Base-by-base conservation (phyloP, 2,888 invertebrate genomes). In the Scaptomyza parva region DNA sequence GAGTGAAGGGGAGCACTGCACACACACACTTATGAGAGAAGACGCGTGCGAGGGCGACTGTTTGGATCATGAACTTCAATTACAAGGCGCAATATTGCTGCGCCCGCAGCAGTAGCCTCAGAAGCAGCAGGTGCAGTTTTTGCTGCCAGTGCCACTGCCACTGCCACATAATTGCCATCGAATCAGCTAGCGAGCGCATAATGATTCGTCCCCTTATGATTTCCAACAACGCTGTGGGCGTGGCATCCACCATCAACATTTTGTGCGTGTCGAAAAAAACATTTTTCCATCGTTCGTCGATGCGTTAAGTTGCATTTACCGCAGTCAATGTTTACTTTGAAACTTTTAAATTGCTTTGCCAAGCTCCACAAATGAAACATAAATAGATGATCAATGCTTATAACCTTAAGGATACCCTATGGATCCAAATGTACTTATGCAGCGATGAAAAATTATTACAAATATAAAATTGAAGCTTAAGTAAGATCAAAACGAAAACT, bases 21-120 rank as follows among this genome's bases (percentile, higher is more conserved):
- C 44, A 33, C 35, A 30, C 58, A 30, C 54, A 69, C 22, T 7
- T 7, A 14, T 8, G 35, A 63, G 60, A 53, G 41, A 40, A 62
- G 59, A 63, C 72, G 68, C 69, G 69, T 73, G 74, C 67, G 69
- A 75, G 76, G 76, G 76, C 71, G 68, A 67, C 39, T 58, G 50
- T 61, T 61, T 65, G 85, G 72, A 82, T 87, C 82, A 71, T 82
- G 82, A 82, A 87, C 88, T 82, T 78, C 86, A 82, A 82, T 87
- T 87, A 75, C 58, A 60, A 41, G 63, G 58, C 53, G 62, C 72
- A 67, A 44, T 52, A 48, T 37, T 37, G 63, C 35, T 9, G 30
- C 43, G 50, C 41, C 45, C 35, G 8, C 35, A 12, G 9, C 50
- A 28, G 6, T 18, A 40, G 6, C 44, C 12, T 9, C 11, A 26